Evolutionary conservation across 2,888 invertebrate genomes (phyloP), one percentile per base, ranked within the genome.

Genomic region (Meganola albula): DNA sequence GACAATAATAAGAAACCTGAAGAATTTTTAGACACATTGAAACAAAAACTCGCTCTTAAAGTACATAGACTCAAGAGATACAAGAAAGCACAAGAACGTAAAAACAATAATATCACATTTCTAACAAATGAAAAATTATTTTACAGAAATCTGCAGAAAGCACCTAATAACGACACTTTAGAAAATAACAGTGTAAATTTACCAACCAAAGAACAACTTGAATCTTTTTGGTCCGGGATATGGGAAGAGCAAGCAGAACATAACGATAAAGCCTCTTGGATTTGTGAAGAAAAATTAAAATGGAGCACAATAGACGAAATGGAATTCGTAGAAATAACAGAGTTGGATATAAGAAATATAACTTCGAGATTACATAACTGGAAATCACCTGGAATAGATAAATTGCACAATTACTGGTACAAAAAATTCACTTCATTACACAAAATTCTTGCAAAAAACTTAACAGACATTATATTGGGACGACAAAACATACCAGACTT

Each of bases 401-500:
- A n/a, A 18, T 12, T 31, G 1, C 20, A 31, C 7, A 31, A 31
- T 16, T 24, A n/a, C 11, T 31, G 31, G 24, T 31, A 24, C 11
- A 31, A 31, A 21, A 23, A 36, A 27, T 11, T 30, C 12, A 23
- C 22, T 14, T 10, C 22, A 10, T 10, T 32, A 26, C 26, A 32
- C 12, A 27, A 26, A 14, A n/a, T 13, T 6, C 5, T 23, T n/a
- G n/a, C n/a, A n/a, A n/a, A n/a, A n/a, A n/a, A n/a, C n/a, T n/a
- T n/a, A n/a, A n/a, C n/a, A n/a, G 23, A 9, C 3, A 23, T 23
- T 10, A 23, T 23, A 10, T 10, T 10, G 10, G 23, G 23, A 23
- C 23, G 10, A 29, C 35, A 35, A 9, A 14, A 8, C 7, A 23
- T 42, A 31, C 44, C 45, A 8, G 11, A 27, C 18, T 44, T 49